A percentile compares a stretch with the other conserved stretches of the same genome.
These are phyloP conservation scores for Aphelenchoides fujianensis DNA, from an alignment of 1,140 invertebrate species.

Conservation along the genomic window DNA sequence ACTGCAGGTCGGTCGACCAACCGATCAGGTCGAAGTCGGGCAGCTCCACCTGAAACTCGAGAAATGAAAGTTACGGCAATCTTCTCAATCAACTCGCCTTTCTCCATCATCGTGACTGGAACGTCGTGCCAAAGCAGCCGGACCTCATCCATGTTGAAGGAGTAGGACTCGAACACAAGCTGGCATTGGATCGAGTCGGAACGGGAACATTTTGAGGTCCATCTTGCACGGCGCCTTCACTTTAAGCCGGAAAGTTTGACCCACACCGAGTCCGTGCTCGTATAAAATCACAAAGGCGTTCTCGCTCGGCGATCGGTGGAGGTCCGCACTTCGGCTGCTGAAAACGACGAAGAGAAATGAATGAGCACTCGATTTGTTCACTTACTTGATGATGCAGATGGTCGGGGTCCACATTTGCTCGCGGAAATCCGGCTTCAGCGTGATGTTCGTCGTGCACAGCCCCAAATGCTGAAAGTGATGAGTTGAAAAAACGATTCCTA, in stretches of 20 bases:
- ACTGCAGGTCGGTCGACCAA: constrained; percentile 59
- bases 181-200: constrained; percentile 60
- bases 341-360: background rate
- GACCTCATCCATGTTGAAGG: constrained; percentile 62
- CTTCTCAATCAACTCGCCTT: too few relatives aligned
- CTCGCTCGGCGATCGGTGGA: constrained; percentile 58
- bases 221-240: constrained; percentile 55
- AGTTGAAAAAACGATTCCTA: background rate
- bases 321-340: constrained; percentile 49
- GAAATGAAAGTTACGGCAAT: too few relatives aligned
- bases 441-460: constrained; percentile 62
- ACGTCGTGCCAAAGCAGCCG: constrained; percentile 59
- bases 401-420: constrained; percentile 61
- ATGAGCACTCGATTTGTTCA: constrained; percentile 2
- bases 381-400: constrained; percentile 56
- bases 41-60: too few relatives aligned
- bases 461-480: constrained; percentile 54
- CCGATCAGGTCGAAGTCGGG: constrained; percentile 62
- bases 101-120: constrained; percentile 62
- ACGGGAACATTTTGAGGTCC: constrained; percentile 62
- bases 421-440: constrained; percentile 60
- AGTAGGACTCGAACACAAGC: constrained; percentile 58
- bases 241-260: constrained; percentile 57
- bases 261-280: constrained; percentile 61
- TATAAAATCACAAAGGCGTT: constrained; percentile 62